Conservation (phyloP, 2,113 vertebrate genomes). For the Myrmophylax atrothorax region DNA sequence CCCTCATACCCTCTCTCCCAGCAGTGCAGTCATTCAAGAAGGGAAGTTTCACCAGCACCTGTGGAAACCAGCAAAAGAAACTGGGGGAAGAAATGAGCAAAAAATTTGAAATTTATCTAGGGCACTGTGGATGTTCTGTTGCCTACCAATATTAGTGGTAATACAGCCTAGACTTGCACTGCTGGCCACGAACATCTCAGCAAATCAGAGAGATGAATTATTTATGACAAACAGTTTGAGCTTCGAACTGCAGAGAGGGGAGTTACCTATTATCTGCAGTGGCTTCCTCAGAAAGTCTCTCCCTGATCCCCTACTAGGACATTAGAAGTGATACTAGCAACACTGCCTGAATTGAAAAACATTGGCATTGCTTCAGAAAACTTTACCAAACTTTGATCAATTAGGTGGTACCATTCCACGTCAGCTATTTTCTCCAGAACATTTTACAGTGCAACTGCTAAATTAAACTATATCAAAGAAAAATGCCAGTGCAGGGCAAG, state of each 20-base stretch:
- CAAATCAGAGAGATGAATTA: background rate
- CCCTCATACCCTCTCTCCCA: background rate
- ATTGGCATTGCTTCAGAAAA: background rate
- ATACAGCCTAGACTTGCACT: background rate
- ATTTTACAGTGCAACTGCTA: background rate
- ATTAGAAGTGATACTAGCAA: background rate
- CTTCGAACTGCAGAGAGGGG: fast-evolving
- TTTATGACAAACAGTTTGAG: background rate
- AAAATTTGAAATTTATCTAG: background rate
- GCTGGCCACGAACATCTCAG: background rate
- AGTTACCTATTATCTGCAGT: background rate
- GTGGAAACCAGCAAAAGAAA: background rate
- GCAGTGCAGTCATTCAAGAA: background rate
- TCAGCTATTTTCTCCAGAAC: background rate
- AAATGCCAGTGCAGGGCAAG: background rate
- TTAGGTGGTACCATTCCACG: background rate
- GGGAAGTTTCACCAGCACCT: background rate
- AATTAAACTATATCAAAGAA: background rate
- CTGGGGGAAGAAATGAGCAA: background rate
- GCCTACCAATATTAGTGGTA: background rate
- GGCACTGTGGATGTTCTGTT: background rate
- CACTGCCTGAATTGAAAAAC: background rate
- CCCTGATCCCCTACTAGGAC: background rate
- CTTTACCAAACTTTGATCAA: background rate
- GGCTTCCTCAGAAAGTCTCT: background rate